Percentiles rank a stretch among this genome's conserved stretches.
Evolutionary conservation across 2,113 vertebrate species (phyloP).

Genomic region (Aegotheles bennettii): DNA sequence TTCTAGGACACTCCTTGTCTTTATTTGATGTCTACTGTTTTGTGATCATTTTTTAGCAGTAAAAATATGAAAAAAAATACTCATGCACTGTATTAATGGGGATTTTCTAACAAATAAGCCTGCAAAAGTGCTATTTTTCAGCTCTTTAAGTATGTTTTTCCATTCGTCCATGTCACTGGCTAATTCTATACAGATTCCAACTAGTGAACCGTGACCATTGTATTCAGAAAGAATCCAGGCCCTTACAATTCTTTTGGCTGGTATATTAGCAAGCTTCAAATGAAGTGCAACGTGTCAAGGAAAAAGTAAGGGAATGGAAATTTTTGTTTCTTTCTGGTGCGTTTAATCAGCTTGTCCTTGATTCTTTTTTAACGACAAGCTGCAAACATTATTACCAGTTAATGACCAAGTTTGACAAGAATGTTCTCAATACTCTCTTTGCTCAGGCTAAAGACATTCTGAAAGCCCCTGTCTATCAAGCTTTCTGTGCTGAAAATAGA

Average conservation of each 20-base stretch:
- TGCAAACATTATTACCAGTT: not conserved
- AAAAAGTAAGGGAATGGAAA: constrained; percentile 43
- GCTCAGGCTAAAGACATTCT: not conserved
- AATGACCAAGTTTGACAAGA: constrained; percentile 13
- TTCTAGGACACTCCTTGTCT: not conserved
- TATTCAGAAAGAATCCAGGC: constrained; percentile 46
- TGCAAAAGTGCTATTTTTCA: not conserved
- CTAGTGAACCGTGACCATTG: constrained; percentile 33
- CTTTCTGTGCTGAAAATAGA: not conserved
- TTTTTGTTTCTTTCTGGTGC: constrained; percentile 41
- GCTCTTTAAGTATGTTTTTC: constrained; percentile 22
- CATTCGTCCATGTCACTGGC: not conserved
- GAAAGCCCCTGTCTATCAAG: not conserved
- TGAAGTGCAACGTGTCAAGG: constrained; percentile 37
- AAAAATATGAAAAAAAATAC: not conserved
- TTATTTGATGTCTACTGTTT: not conserved
- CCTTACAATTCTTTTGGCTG: constrained; percentile 42
- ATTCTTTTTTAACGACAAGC: constrained; percentile 7
- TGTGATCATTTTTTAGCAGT: not conserved
- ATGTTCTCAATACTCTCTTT: not conserved
- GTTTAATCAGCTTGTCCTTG: constrained; percentile 32
- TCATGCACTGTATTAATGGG: not conserved
- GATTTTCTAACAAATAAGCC: not conserved
- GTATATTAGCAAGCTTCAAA: constrained; percentile 7
- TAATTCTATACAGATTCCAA: constrained; percentile 50